Evolutionary conservation across 2,797 vertebrate genomes (phyloP), one percentile per base, ranked within the genome.

Genomic region (Mycteria americana): DNA sequence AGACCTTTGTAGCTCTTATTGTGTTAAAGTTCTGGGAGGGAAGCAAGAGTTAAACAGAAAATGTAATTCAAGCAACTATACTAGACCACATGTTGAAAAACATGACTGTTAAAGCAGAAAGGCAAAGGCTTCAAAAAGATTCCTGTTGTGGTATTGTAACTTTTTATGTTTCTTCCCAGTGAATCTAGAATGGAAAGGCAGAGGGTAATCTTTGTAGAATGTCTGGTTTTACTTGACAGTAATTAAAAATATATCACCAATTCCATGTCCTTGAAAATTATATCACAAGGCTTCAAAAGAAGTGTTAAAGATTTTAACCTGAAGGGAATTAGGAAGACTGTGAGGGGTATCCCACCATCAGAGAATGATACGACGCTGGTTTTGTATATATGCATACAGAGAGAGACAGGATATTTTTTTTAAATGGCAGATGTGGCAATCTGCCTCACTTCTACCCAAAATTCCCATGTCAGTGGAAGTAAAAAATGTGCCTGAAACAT

Each of bases 1-100:
- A 98, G 98, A 98, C 98, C 98, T 98, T 98, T 98, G 98, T 98
- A 98, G 97, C 97, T 98, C 98, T 99, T 99, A 99, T 98, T 98
- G 98, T 99, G 98, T 98, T 98, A 98, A 98, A 98, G 98, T 97
- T 97, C 97, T 98, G 98, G 98, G 98, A 98, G 98, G 98, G 97
- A 98, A 98, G 95, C 96, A 97, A 97, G 97, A 98, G 90, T 98
- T 97, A 98, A 98, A 98, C 98, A 98, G 96, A 99, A 99, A 98
- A 99, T 97, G 98, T 98, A 98, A 98, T 98, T 98, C 94, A 97
- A 98, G 97, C 91, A 97, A 97, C 96, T 98, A 97, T 98, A 98
- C 98, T 98, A 98, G 98, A 98, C 99, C 99, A 99, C 98, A 99
- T 99, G 98, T 99, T 99, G 98, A 97, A 98, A 98, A 98, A 98